Evolutionary conservation across 2,888 invertebrate species (phyloP), one percentile per base, ranked within the genome.

Genomic region (Leptura quadrifasciata): DNA sequence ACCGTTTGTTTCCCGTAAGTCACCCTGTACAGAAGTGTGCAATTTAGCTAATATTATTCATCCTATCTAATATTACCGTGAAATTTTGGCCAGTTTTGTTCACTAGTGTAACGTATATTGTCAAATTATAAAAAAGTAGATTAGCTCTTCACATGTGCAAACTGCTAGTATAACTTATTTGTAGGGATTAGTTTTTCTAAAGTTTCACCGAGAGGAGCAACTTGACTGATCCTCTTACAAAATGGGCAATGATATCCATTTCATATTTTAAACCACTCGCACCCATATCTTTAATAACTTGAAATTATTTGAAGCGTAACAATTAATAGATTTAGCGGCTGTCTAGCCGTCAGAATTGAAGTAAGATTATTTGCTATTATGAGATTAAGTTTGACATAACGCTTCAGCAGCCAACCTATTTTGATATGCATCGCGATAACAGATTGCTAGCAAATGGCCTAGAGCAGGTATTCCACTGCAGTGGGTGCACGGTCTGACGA

Each of bases 391-490:
- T 75, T 47, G 74, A 75, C 74, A 75, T 58, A 27, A 70, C 70
- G 74, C 74, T 75, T 70, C 63, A 35, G 69, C 70, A 21, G 21
- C 27, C 70, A 58, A 24, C 69, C 58, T 58, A 75, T 75, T 70
- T 70, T 63, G 74, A 75, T 75, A 65, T 75, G 70, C 65, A 69
- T 21, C 70, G 70, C 57, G 74, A 75, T 75, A 75, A 39, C 55
- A 64, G 70, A 75, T 75, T 55, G 70, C 64, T 39, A 63, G 35
- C 58, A 55, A 75, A 70, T 58, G 57, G 64, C 74, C 64, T 57
- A 31, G 47, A 60, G 74, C 74, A 70, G 70, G 64, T 75, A 75
- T 69, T 54, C 63, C 39, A 52, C 21, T 61, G 74, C 68, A 65
- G 57, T 60, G 69, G 69, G 55, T 69, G 74, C 74, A 64, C 54